Evolutionary conservation across 2,113 vertebrate species (phyloP), one percentile per base, ranked within the genome.

Genomic region (Barbus barbus): DNA sequence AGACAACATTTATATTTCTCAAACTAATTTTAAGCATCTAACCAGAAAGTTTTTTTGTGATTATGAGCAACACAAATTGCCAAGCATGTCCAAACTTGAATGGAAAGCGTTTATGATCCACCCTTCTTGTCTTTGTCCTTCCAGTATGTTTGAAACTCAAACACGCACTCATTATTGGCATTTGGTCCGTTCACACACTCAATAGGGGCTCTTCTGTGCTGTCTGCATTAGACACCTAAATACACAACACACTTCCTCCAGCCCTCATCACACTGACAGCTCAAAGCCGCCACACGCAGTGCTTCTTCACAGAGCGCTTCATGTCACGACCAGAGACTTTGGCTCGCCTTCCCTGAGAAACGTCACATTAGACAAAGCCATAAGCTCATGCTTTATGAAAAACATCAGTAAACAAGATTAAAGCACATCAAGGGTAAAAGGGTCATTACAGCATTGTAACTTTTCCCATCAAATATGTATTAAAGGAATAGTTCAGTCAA

Each of bases 131-230:
- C 65, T 56, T 22, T 11, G 11, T 38, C 5, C 22, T 56, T n/a
- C 65, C 36, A 67, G 26, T 60, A 51, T 71, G 12, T 33, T 16
- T 9, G 51, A 24, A 12, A 41, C 18, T 31, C 78, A 48, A 79
- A 69, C 46, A 7, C 51, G 2, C 28, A 26, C 24, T 56, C 84
- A 76, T 63, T 67, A 53, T 53, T 28, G 65, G 65, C 24, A 31
- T 61, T 79, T n/a, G 53, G 56, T 65, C 20, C 20, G 38, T 36
- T 16, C 53, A 44, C 69, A 51, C 67, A 67, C 82, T 65, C 82
- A 60, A 74, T 28, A 80, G 76, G 36, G 73, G 46, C 6, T 60
- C 81, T 78, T 78, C 79, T 86, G 75, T 83, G 51, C 44, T 1
- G 38, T 48, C 36, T 67, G 9, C n/a, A 8, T 51, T 28, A 84